Base-by-base conservation (phyloP, 1,140 invertebrate genomes). In the Macrotrachela quadricornifera region DNA sequence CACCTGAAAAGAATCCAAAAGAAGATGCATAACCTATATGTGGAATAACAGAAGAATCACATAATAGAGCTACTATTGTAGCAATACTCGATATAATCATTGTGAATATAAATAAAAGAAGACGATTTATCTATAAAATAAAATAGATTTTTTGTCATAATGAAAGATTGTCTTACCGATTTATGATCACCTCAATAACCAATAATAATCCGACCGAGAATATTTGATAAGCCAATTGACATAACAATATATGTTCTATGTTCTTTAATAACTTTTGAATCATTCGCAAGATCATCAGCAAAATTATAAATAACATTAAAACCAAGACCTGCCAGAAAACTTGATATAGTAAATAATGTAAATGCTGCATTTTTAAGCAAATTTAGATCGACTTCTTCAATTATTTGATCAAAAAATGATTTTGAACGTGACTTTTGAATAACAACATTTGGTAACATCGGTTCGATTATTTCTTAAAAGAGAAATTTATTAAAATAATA, bases 291-390 rank as follows among this genome's bases (percentile, higher is more conserved):
- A 57, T 72, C 68, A 15, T 67, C 67, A 75, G 67, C 82, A 85
- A 57, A 92, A 74, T 71, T 90, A 84, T 51, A 69, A n/a, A 88
- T 90, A 60, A 91, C 79, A 67, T 92, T 88, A 73, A 91, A 96
- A 38, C 90, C 90, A 59, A 96, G 82, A 63, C 83, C 88, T 9
- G 87, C 94, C 61, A 85, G 79, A 64, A 95, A 90, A 69, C 95
- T 95, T 18, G 86, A 92, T 37, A 86, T 54, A 16, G 80, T 79
- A 68, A 94, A 95, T 49, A 94, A 68, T 50, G 95, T 73, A 64
- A 94, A 95, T 56, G 91, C 74, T 6, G 78, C 76, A 68, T 94
- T 81, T 54, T 78, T 78, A 0, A 95, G 72, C 17, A 95, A 70
- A 11, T 77, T 77, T 47, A 90, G 72, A 62, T 90, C 81, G 56